Base-by-base conservation (phyloP, 2,113 vertebrate species). In the Ailurus styani region DNA sequence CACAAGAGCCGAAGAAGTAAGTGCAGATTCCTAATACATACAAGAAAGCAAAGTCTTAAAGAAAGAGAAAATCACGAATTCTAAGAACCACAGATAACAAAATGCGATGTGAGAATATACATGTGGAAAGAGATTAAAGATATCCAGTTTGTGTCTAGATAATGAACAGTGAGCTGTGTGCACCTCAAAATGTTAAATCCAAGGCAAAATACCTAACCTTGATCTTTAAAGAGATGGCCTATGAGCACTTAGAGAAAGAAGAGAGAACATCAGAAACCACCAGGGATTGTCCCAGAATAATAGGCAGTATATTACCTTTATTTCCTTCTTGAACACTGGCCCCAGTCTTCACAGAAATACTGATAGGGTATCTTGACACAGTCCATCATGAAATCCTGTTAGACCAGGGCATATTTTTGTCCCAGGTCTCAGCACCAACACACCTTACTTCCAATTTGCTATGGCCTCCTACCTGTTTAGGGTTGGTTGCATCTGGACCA, bases 41-140 rank as follows among this genome's bases (percentile, higher is more conserved):
- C 18, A 85, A 84, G 52, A 88, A 82, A 95, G 40, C 91, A 93
- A 87, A 79, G 55, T 62, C 50, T 82, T 62, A 1, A 1, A 7
- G 37, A 79, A 93, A 95, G 12, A 85, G 42, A 86, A 95, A 66
- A 93, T 90, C 54, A 60, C 7, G 95, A 92, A 77, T 62, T 94
- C 1, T 90, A 75, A 54, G 6, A 54, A 40, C 7, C 20, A 17
- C 45, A 15, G 8, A 13, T 77, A 55, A 94, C 8, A 17, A 90
- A 72, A 60, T 13, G 8, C 70, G 6, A 29, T 40, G 4, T 40
- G 29, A 82, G 54, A 79, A 87, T 4, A 62, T 6, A n/a, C 42
- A 73, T 9, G 54, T 64, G 47, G 55, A 29, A 83, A 87, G 17
- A 62, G 4, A 70, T 73, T 9, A 64, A 77, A 81, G 66, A 73